These are phyloP conservation scores for Solea senegalensis DNA, from an alignment of 2,113 vertebrate genomes.

Conservation along the genomic window DNA sequence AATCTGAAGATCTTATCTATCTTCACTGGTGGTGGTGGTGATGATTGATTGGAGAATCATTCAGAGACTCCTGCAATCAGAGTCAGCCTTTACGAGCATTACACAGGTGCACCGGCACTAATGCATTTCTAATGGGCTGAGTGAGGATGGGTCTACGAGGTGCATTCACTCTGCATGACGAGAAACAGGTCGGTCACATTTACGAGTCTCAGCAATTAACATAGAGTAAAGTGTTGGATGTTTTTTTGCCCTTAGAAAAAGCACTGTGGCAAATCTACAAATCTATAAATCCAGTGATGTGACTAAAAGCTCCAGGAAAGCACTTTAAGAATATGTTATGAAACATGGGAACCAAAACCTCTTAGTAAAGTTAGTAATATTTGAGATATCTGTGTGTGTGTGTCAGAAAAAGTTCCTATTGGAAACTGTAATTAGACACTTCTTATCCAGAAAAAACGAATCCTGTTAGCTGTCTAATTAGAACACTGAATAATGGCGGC, in stretches of 20 bases:
- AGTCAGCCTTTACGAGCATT: conserved; percentile 35
- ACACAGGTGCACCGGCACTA: conserved; percentile 24
- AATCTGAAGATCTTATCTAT: conserved; percentile 22
- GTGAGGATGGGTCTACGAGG: conserved; percentile 18
- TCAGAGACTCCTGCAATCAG: conserved; percentile 14
- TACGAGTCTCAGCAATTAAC: not conserved
- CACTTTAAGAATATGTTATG: too few relatives aligned
- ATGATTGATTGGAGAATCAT: conserved; percentile 44
- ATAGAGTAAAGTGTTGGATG: too few relatives aligned
- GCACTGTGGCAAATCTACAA: too few relatives aligned
- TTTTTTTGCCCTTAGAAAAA: too few relatives aligned
- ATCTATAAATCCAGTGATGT: too few relatives aligned
- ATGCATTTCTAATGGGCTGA: conserved; percentile 34
- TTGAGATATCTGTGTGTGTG: too few relatives aligned
- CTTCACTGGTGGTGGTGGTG: not conserved
- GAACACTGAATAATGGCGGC: conserved; percentile 9
- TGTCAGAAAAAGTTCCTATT: too few relatives aligned
- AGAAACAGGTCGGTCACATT: conserved; percentile 7
- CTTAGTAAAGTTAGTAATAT: too few relatives aligned
- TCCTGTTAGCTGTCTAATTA: not conserved
- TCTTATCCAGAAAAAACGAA: not conserved
- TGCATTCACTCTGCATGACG: not conserved
- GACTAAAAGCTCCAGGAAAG: too few relatives aligned
- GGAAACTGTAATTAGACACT: not conserved
- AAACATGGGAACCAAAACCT: too few relatives aligned